Evolutionary conservation across 2,888 invertebrate genomes (phyloP), one percentile per base, ranked within the genome.

Genomic region (Drosophila birchii): DNA sequence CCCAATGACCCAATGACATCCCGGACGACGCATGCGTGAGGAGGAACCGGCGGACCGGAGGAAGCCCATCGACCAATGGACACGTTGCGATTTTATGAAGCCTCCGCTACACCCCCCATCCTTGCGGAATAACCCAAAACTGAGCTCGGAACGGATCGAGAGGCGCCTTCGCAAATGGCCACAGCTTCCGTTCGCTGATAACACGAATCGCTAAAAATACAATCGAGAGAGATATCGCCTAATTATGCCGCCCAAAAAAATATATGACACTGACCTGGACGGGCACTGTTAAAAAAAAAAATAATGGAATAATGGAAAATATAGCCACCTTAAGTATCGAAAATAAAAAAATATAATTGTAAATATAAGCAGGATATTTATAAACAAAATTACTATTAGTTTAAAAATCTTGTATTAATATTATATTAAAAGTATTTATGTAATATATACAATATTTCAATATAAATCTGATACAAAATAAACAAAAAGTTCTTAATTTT

Each of bases 41-140:
- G 47, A 18, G 57, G 51, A 49, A 43, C 36, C 32, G 38, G 41
- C 58, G 54, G 64, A 64, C 43, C 64, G 41, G 20, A 54, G 63
- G 64, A 44, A n/a, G 67, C 23, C 58, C 58, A 54, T 51, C 82
- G 72, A 78, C 83, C 83, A 83, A 83, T 83, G 64, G 74, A 44
- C 55, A 79, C 69, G 43, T 85, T 85, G 85, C 78, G 59, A 62
- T 75, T 75, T 76, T 72, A 54, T 36, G n/a, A n/a, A 39, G 56
- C 41, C 53, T 29, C 45, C 38, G 1, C n/a, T 36, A 34, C 44
- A 11, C 2, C 20, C 20, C 45, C 32, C 0, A 16, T 45, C 43
- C 45, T 14, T 14, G 20, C 34, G 20, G 18, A 16, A 34, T 51
- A 51, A 23, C 51, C 51, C 51, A 51, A 23, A 34, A 34, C 51